Conservation (phyloP, 1,140 invertebrate species). For the Oedothorax gibbosus region DNA sequence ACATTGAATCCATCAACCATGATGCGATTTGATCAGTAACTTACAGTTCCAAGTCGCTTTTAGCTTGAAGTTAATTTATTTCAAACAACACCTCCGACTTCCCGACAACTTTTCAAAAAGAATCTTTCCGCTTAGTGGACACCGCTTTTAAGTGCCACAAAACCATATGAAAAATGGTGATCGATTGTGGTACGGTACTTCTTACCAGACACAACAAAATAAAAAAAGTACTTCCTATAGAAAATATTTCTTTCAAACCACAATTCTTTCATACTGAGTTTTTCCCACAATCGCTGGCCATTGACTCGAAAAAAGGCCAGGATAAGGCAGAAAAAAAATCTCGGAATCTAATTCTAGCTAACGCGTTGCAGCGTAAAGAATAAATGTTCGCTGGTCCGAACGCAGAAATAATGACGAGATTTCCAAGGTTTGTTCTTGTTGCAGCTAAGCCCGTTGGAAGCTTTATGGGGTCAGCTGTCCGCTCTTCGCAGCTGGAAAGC, state of each 20-base stretch:
- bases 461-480: constrained; percentile 23
- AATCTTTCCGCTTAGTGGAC: too few species aligned
- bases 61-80: too few species aligned
- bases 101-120: too few species aligned
- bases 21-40: too few species aligned
- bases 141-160: constrained; percentile 16
- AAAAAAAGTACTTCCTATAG: background rate
- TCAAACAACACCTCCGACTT: too few species aligned
- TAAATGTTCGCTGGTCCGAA: background rate
- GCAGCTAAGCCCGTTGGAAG: constrained; percentile 7
- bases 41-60: too few species aligned
- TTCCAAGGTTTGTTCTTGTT: constrained; percentile 15
- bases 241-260: constrained; percentile 8
- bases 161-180: background rate
- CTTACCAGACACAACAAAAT: background rate
- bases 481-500: constrained; percentile 27
- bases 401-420: constrained; percentile 37
- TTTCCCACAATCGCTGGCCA: constrained; percentile 14
- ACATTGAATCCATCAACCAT: too few species aligned
- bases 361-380: constrained; percentile 15
- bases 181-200: background rate
- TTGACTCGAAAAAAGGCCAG: background rate
- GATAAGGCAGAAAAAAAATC: background rate
- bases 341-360: constrained; percentile 20
- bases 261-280: constrained; percentile 24